A percentile compares a stretch with the other conserved stretches of the same genome.
Evolutionary conservation across 2,888 invertebrate species (phyloP).

Genomic region (Drosophila birchii): DNA sequence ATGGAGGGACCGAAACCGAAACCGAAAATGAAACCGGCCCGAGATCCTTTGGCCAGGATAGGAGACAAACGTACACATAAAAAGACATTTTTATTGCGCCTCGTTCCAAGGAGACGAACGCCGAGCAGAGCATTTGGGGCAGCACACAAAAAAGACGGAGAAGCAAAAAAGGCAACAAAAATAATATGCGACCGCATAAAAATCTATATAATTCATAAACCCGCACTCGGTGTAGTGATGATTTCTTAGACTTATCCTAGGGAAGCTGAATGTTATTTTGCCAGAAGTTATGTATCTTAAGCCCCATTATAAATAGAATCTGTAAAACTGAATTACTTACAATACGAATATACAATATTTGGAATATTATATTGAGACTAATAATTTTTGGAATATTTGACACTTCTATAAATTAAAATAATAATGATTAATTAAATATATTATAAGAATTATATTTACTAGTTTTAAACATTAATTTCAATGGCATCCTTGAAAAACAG

Average conservation of each 20-base stretch:
- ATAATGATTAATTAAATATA: no score
- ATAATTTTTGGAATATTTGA: neutral
- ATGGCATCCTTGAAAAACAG: no score
- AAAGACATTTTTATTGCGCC: conserved; percentile 72
- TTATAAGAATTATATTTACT: no score
- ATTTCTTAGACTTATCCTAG: neutral
- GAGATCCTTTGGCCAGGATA: conserved; percentile 58
- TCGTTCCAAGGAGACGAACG: conserved; percentile 41
- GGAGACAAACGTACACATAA: conserved; percentile 51
- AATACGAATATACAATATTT: neutral
- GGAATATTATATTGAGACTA: neutral
- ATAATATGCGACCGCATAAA: conserved; percentile 80
- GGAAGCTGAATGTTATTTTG: neutral
- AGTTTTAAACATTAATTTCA: no score
- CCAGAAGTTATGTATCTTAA: neutral
- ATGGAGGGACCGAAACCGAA: conserved; percentile 50
- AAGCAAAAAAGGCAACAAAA: conserved; percentile 65
- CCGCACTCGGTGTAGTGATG: conserved; percentile 41
- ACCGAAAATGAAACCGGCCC: conserved; percentile 21
- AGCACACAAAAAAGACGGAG: conserved; percentile 45
- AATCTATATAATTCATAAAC: conserved; percentile 79
- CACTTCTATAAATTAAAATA: neutral
- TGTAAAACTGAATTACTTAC: neutral
- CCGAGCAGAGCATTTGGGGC: conserved; percentile 24
- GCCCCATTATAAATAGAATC: neutral